Base-by-base conservation (phyloP, 2,888 invertebrate genomes). In the Drosophila kambysellisi region DNA sequence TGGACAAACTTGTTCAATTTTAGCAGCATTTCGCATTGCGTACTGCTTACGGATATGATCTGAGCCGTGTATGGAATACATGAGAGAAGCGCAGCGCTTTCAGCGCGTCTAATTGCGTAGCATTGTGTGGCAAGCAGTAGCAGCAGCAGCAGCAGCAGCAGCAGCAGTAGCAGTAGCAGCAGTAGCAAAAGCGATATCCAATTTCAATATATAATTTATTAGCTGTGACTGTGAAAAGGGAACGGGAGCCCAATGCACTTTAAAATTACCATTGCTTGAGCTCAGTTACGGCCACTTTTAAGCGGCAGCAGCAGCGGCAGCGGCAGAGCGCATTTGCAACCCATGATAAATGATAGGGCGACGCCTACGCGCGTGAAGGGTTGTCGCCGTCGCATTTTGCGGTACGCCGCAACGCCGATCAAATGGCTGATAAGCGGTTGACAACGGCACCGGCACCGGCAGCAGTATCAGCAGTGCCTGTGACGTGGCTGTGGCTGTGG, bases 351-450 rank as follows among this genome's bases (percentile, higher is more conserved):
- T 85, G 85, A 85, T 86, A 81, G 75, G 81, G 83, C 67, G 87
- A 69, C 88, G 84, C 82, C 83, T 83, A 82, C 88, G 80, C 81
- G 76, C 81, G 79, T 88, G 76, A 83, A 86, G 84, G 84, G 86
- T 85, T 88, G 86, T 60, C 76, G 81, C 68, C 57, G 60, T 63
- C 81, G 72, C 81, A 79, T 77, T 86, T 87, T 78, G 85, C 84
- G 85, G 85, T 83, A 69, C 61, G 75, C 86, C 86, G 74, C 89
- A 87, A 83, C 86, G 88, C 86, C 84, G 84, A 84, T 84, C 88
- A 84, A 88, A 88, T 83, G 88, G 64, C 58, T 66, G 84, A 84
- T 84, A 84, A 84, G 86, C 79, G 83, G 83, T 73, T 81, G 71
- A 74, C 76, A 80, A 67, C 80, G 70, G 61, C 69, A 68, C 29